phyloP scores from a whole-genome alignment of 2,797 vertebrate genomes.

The Zalophus californianus region DNA sequence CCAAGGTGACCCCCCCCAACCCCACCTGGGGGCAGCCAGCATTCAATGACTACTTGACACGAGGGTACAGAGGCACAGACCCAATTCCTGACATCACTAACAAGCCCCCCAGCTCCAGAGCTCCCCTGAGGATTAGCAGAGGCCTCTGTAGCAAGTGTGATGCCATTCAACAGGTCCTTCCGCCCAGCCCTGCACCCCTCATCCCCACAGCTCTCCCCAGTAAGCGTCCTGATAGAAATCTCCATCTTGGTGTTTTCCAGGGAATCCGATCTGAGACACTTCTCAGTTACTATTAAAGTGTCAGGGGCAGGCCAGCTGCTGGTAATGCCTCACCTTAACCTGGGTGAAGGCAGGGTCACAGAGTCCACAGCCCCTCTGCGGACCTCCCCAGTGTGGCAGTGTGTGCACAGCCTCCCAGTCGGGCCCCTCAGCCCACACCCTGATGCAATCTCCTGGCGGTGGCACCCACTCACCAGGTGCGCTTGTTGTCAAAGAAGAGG shows the following conservation, averaged over 20 bases:
- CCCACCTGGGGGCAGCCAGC: no score
- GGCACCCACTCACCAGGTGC: slow-evolving; percentile 95
- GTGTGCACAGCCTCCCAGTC: not conserved
- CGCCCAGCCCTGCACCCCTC: not conserved
- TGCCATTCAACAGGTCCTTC: not conserved
- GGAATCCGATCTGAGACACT: not conserved
- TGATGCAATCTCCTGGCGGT: not conserved
- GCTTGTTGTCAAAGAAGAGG: slow-evolving; percentile 99
- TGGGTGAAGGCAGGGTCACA: not conserved
- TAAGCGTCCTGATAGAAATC: not conserved
- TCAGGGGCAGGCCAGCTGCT: not conserved
- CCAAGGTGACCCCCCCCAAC: not conserved
- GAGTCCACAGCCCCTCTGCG: not conserved
- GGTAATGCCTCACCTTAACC: not conserved
- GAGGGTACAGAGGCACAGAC: not conserved
- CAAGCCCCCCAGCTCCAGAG: not conserved
- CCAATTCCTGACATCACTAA: not conserved
- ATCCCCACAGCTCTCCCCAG: not conserved
- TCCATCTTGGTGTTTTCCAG: not conserved
- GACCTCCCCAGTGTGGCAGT: not conserved
- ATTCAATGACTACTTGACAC: not conserved
- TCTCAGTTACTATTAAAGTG: not conserved
- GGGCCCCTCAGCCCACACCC: not conserved
- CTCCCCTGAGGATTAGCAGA: not conserved
- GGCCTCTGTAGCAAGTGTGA: not conserved